Conservation (phyloP, 2,888 invertebrate species). For the Pimpla rufipes region DNA sequence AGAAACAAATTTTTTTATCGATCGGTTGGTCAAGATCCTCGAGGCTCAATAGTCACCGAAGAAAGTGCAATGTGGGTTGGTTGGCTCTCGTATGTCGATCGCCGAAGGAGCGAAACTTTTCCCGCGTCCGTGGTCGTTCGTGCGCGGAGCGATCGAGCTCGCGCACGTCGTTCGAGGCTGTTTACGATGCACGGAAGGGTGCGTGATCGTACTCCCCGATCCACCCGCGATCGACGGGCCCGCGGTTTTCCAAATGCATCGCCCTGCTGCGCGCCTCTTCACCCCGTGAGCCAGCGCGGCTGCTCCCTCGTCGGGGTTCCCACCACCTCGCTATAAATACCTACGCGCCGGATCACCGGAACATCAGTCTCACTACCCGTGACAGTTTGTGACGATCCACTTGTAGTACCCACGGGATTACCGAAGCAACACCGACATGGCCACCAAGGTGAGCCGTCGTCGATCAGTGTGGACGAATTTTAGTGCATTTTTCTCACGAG, state of each 20-base stretch:
- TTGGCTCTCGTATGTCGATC: conserved; percentile 63
- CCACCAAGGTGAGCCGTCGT: conserved; percentile 70
- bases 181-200: conserved; percentile 77
- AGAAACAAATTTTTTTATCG: too few relatives aligned
- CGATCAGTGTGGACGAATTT: background rate
- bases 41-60: conserved; percentile 44
- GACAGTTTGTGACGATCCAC: conserved; percentile 65
- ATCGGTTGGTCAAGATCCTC: conserved; percentile 21
- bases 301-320: conserved; percentile 38
- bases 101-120: conserved; percentile 77
- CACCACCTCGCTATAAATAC: conserved; percentile 80
- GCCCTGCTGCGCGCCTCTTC: conserved; percentile 39
- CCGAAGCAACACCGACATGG: conserved; percentile 69
- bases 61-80: conserved; percentile 53
- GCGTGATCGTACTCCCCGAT: conserved; percentile 63
- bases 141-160: conserved; percentile 70
- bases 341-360: conserved; percentile 70
- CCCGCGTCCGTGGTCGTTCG: conserved; percentile 56
- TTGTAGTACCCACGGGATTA: conserved; percentile 59
- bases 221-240: conserved; percentile 22
- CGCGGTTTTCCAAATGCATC: background rate
- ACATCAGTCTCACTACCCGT: conserved; percentile 78
- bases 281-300: conserved; percentile 53
- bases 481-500: background rate
- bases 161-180: conserved; percentile 72